Evolutionary conservation across 2,888 invertebrate genomes (phyloP), one percentile per base, ranked within the genome.

Genomic region (Antheraea yamamai): DNA sequence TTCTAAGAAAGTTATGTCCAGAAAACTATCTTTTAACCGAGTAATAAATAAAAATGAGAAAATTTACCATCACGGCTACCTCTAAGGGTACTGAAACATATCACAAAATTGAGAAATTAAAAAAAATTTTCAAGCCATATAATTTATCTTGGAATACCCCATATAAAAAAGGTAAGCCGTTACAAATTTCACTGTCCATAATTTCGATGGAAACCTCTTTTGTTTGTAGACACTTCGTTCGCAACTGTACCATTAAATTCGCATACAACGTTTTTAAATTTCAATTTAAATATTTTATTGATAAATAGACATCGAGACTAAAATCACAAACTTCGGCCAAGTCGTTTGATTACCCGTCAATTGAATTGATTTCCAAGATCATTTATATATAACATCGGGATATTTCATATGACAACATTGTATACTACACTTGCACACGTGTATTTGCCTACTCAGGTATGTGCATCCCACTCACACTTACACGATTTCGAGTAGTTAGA

Each of bases 291-390:
- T 70, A 47, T 71, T 39, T 12, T 18, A n/a, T 71, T 47, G 3
- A 64, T 66, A 66, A 66, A 66, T 66, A 66, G 64, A 66, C 26
- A 66, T 66, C 30, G 64, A 66, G 64, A 66, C 26, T 66, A 66
- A 30, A 26, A 66, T 66, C 64, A 66, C 64, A 66, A 66, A 12
- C 64, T 30, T 66, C 64, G 64, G 30, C 26, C 64, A 30, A 14
- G 7, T 51, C 72, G 20, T 12, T 71, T 70, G n/a, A 70, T 71
- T n/a, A n/a, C 39, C 14, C 71, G 39, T 18, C 51, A 71, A 39
- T 20, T 12, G 7, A 16, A 26, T 26, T 26, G 12, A 64, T 64
- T 26, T 14, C 1, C 26, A 26, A 61, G 4, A n/a, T 8, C 1
- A 61, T 20, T 4, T 55, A 55, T 2, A 55, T 20, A 55, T 4